These are phyloP conservation scores for Drosophila takahashii DNA, from an alignment of 1,140 invertebrate genomes.

Conservation along the genomic window DNA sequence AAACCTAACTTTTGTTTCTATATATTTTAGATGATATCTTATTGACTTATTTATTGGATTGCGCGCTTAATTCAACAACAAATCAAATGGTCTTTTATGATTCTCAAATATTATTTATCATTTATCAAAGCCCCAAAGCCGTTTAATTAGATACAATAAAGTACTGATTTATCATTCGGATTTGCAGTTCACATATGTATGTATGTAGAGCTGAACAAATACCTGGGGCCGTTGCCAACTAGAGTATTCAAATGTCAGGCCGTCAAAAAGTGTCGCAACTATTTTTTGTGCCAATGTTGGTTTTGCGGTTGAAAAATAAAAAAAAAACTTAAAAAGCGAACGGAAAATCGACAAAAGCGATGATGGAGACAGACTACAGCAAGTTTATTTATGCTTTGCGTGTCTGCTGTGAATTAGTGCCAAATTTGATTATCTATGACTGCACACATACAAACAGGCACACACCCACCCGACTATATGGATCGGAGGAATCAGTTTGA, in stretches of 20 bases:
- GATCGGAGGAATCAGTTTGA: background rate
- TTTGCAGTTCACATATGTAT: background rate
- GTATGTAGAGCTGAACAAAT: background rate
- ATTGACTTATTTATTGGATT: background rate
- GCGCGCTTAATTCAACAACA: background rate
- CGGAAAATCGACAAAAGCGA: constrained; percentile 49
- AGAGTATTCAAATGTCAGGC: constrained; percentile 38
- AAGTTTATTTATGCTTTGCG: constrained; percentile 83
- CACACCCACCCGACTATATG: constrained; percentile 9
- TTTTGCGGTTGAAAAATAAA: constrained; percentile 60
- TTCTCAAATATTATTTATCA: background rate
- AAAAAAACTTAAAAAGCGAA: constrained; percentile 46
- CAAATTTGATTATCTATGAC: constrained; percentile 82
- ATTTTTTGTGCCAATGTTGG: constrained; percentile 29
- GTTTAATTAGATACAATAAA: constrained; percentile 4
- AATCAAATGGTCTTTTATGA: background rate
- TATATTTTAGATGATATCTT: background rate
- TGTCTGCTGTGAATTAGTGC: constrained; percentile 82
- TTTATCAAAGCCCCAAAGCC: background rate
- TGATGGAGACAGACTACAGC: constrained; percentile 61
- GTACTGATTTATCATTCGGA: constrained; percentile 7
- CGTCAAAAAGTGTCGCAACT: constrained; percentile 28
- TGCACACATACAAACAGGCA: constrained; percentile 48
- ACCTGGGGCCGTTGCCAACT: background rate
- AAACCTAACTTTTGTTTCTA: background rate